phyloP scores from a whole-genome alignment of 2,888 invertebrate genomes.

The Tetanocera ferruginea region DNA sequence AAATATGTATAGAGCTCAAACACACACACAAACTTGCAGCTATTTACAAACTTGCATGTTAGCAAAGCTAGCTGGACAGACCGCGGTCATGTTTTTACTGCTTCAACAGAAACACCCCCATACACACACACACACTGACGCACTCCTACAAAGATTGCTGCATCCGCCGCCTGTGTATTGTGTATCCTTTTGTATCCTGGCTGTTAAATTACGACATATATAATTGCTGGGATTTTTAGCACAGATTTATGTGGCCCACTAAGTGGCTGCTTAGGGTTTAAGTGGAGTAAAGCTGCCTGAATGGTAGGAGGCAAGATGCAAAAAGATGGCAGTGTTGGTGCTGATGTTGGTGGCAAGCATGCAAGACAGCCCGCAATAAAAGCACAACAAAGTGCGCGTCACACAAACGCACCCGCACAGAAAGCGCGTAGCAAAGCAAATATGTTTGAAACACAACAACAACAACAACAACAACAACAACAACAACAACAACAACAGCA shows the following conservation, averaged over 20 bases:
- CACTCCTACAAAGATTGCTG: background rate
- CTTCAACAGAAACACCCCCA: background rate
- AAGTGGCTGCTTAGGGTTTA: slow-evolving; percentile 65
- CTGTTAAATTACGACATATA: slow-evolving; percentile 61
- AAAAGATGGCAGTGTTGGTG: slow-evolving; percentile 45
- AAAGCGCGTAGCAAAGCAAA: background rate
- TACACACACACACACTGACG: background rate
- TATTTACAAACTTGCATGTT: no score
- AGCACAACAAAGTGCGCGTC: slow-evolving; percentile 12
- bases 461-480: background rate
- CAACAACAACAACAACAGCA: background rate
- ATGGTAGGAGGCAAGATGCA: background rate
- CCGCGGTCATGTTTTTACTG: background rate
- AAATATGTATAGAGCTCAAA: background rate
- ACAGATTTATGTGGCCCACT: slow-evolving; percentile 65
- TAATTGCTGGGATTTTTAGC: slow-evolving; percentile 66
- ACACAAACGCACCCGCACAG: background rate
- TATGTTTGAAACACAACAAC: background rate
- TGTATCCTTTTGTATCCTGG: background rate
- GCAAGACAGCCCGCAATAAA: background rate
- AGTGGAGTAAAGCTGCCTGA: slow-evolving; percentile 50
- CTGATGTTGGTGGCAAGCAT: slow-evolving; percentile 44
- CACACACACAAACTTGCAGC: background rate
- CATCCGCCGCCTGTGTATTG: background rate
- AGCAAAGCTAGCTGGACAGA: background rate